Conservation (phyloP, 2,797 vertebrate species). For the Bryconaethiops microstoma region DNA sequence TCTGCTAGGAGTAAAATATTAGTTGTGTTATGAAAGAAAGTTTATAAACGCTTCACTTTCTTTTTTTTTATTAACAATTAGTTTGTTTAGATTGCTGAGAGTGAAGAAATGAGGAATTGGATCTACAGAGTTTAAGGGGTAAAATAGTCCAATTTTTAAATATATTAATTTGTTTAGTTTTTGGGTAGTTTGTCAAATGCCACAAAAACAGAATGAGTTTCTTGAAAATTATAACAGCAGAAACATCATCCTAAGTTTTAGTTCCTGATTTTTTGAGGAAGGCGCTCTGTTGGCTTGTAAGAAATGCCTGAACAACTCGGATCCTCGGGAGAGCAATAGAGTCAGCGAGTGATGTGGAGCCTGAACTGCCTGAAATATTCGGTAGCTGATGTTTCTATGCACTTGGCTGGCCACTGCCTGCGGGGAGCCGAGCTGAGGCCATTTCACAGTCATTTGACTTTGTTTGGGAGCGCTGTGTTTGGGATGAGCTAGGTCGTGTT, state of each 20-base stretch:
- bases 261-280: not conserved
- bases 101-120: too few species aligned
- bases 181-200: not conserved
- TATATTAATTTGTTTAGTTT: not conserved
- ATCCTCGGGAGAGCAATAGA: conserved; percentile 3
- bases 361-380: conserved; percentile 23
- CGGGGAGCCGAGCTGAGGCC: conserved; percentile 27
- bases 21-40: not conserved
- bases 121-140: too few species aligned
- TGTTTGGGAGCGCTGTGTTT: conserved; percentile 42
- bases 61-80: too few species aligned
- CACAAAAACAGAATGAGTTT: too few species aligned
- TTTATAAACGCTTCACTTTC: too few species aligned
- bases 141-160: too few species aligned
- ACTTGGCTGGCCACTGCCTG: conserved; percentile 12
- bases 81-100: too few species aligned
- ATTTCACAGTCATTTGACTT: conserved; percentile 43
- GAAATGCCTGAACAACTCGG: conserved; percentile 1
- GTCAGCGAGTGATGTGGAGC: not conserved
- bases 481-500: conserved; percentile 41
- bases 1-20: not conserved
- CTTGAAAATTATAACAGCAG: not conserved
- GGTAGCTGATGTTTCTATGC: conserved; percentile 17
- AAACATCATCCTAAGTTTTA: not conserved
- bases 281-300: not conserved